Conservation (phyloP, 2,888 invertebrate genomes). For the Pharmacophagus antenor region DNA sequence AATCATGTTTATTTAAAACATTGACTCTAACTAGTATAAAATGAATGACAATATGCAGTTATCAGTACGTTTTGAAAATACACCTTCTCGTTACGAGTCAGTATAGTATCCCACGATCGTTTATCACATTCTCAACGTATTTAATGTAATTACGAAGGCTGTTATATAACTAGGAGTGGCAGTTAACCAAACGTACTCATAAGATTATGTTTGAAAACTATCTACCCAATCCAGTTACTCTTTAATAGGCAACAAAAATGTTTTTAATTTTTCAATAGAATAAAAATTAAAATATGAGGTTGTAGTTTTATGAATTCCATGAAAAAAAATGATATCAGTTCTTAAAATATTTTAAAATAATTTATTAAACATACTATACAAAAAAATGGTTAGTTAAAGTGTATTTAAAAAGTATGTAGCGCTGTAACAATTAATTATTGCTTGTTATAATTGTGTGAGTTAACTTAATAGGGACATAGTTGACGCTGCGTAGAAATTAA, state of each 20-base stretch:
- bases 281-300: no score
- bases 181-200: no score
- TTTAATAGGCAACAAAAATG: not conserved
- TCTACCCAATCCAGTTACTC: not conserved
- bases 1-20: no score
- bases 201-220: no score
- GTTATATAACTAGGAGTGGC: constrained; percentile 17
- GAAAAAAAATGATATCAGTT: no score
- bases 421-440: constrained; percentile 10
- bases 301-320: no score
- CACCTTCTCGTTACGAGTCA: not conserved
- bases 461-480: constrained; percentile 17
- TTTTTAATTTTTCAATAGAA: no score
- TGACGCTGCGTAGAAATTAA: constrained; percentile 13
- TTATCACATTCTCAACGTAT: constrained; percentile 37
- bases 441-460: constrained; percentile 16
- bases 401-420: no score
- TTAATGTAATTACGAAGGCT: constrained; percentile 9
- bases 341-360: not conserved
- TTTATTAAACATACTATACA: not conserved
- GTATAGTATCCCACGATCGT: constrained; percentile 35
- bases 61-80: not conserved
- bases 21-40: not conserved
- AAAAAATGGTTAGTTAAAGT: not conserved
- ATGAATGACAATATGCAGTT: not conserved